Evolutionary conservation across 2,888 invertebrate species (phyloP), one percentile per base, ranked within the genome.

Genomic region (Eupithecia subfuscata): DNA sequence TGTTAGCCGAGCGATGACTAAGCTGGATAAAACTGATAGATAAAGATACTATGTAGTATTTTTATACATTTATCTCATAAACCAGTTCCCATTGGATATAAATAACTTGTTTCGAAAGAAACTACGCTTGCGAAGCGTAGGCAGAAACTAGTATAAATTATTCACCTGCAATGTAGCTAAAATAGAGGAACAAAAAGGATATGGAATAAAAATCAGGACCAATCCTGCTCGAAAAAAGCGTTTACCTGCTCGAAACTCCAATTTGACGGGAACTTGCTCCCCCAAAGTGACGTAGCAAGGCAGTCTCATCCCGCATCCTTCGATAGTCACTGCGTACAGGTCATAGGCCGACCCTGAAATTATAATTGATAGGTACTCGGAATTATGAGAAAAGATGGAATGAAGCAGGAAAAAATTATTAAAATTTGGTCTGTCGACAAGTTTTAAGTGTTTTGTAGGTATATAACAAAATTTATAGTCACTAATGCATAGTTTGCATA

Each of bases 281-380:
- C 94, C 94, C 11, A 91, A 77, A 1, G 94, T 93, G 75, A 95
- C 88, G 78, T 83, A 87, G 79, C 95, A 95, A 0, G 93, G 94
- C 9, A 89, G 83, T 12, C 83, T 82, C 78, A 82, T 81, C 18
- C 85, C 88, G 77, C 95, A 95, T 34, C 94, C 95, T 65, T 86
- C 84, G 56, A 95, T 95, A 65, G 86, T 84, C 8, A 95, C 95
- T 4, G 85, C 80, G 11, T 84, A 87, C 77, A 95, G 82, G 30
- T 91, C 89, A 82, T 94, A 95, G 40, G 88, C 89, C 22, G 94
- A 94, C 69, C 93, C 94, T 95, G 85, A 45, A 79, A 82, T 43
- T n/a, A 30, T 18, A 30, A 40, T 64, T 64, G 0, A 34, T 67
- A n/a, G n/a, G n/a, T n/a, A 43, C 12, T 56, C 5, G 56, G 11